phyloP scores from a whole-genome alignment of 2,113 vertebrate species.

The Cyprinodon tularosa region DNA sequence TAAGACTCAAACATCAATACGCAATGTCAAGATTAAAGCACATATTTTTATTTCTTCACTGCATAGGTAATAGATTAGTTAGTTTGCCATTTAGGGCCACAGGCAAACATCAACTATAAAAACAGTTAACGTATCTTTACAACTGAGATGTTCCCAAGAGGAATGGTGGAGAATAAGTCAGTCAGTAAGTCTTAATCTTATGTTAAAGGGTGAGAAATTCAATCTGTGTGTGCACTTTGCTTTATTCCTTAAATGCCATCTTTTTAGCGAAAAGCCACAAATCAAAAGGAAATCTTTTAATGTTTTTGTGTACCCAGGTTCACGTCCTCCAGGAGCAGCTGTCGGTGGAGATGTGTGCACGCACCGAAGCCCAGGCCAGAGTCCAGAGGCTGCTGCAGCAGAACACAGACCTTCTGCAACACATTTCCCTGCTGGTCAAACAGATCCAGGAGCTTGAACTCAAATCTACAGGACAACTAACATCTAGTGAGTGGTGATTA shows the following conservation, averaged over 20 bases:
- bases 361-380: slow-evolving; percentile 90
- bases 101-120: too few relatives aligned
- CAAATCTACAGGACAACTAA: slow-evolving; percentile 83
- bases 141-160: too few relatives aligned
- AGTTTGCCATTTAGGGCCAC: too few relatives aligned
- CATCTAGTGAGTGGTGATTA: slow-evolving; percentile 83
- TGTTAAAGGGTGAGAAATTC: neutral
- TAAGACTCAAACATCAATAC: too few relatives aligned
- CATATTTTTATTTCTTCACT: too few relatives aligned
- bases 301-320: slow-evolving; percentile 76
- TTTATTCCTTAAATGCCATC: neutral
- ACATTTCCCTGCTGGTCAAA: slow-evolving; percentile 93
- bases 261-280: neutral
- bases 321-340: slow-evolving; percentile 93
- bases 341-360: slow-evolving; percentile 86
- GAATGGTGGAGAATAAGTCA: neutral
- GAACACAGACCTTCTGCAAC: slow-evolving; percentile 95
- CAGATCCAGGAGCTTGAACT: slow-evolving; percentile 97
- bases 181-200: neutral
- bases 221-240: neutral
- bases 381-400: slow-evolving; percentile 95
- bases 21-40: too few relatives aligned
- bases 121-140: too few relatives aligned
- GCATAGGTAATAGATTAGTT: too few relatives aligned
- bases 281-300: neutral